Conservation (phyloP, 2,888 invertebrate genomes). For the Chymomyza procnemis region DNA sequence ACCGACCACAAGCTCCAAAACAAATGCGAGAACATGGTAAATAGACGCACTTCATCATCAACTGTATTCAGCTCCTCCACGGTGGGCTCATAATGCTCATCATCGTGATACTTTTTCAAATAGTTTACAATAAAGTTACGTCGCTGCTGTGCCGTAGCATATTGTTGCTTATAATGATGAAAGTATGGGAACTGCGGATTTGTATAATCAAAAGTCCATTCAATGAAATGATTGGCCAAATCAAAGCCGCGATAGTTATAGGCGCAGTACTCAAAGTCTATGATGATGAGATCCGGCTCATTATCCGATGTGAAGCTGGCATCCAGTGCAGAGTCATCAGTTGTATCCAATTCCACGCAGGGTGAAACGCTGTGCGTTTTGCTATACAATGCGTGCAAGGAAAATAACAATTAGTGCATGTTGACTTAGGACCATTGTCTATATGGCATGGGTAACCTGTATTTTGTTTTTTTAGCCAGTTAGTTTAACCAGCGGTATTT, state of each 20-base stretch:
- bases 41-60: constrained; percentile 88
- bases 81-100: constrained; percentile 76
- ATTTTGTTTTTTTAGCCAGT: constrained; percentile 45
- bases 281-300: constrained; percentile 85
- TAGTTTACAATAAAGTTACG: constrained; percentile 74
- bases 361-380: constrained; percentile 45
- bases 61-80: constrained; percentile 82
- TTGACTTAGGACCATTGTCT: constrained; percentile 16
- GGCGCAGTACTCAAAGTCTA: constrained; percentile 97
- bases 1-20: constrained; percentile 97
- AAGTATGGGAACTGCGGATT: constrained; percentile 88
- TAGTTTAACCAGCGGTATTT: constrained; percentile 38
- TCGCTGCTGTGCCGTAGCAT: constrained; percentile 86
- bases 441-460: constrained; percentile 56
- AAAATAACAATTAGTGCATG: background rate
- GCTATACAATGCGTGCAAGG: constrained; percentile 19
- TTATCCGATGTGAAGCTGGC: constrained; percentile 59
- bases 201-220: constrained; percentile 94
- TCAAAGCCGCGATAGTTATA: constrained; percentile 97
- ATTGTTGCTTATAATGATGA: constrained; percentile 82
- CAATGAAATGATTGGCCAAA: constrained; percentile 95
- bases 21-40: constrained; percentile 92
- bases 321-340: constrained; percentile 73
- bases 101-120: constrained; percentile 70
- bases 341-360: constrained; percentile 66